Conservation (phyloP, 2,113 vertebrate genomes). For the Mesocricetus auratus region DNA sequence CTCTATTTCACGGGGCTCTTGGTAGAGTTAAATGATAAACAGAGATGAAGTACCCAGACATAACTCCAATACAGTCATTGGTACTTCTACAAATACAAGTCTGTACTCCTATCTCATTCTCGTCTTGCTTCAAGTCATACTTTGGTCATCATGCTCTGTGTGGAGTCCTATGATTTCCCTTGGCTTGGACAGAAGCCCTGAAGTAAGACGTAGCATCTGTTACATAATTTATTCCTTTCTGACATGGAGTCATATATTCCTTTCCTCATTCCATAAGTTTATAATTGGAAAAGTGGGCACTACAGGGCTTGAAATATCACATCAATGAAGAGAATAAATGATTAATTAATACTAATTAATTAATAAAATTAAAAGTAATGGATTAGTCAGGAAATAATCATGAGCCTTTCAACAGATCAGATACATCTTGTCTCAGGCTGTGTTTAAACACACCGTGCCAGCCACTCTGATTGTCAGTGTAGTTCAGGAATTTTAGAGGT, state of each 20-base stretch:
- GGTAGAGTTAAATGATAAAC: background rate
- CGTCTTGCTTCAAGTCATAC: background rate
- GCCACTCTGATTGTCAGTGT: background rate
- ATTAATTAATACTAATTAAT: too few relatives aligned
- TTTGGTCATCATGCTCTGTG: background rate
- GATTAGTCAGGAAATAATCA: background rate
- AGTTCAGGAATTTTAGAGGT: background rate
- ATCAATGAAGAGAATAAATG: constrained; percentile 30
- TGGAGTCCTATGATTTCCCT: background rate
- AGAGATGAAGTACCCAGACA: background rate
- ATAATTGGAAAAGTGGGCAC: background rate
- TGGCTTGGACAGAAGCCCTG: background rate
- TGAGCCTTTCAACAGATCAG: background rate
- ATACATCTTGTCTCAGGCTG: background rate
- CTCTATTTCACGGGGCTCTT: background rate
- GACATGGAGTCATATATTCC: background rate
- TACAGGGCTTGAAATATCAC: background rate
- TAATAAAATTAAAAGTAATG: too few relatives aligned
- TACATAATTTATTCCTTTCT: constrained; percentile 18
- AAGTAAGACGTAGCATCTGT: background rate
- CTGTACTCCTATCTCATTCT: background rate
- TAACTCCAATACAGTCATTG: background rate
- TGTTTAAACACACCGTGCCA: background rate
- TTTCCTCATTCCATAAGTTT: background rate
- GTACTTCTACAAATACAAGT: background rate